These are phyloP conservation scores for Psophia crepitans DNA, from an alignment of 2,113 vertebrate species.

Conservation along the genomic window DNA sequence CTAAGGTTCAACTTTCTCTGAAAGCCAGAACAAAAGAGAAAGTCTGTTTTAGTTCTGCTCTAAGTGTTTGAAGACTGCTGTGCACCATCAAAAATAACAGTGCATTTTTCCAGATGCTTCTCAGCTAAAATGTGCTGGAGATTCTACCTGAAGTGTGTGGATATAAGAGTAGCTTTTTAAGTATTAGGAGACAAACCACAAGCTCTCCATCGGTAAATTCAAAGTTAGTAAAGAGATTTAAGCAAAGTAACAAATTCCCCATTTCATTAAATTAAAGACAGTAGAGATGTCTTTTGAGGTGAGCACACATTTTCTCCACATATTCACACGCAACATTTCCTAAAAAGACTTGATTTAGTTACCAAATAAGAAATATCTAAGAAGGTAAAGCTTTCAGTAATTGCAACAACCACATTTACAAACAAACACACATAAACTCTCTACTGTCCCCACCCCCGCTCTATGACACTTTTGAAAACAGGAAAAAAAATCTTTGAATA, in stretches of 20 bases:
- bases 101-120: not conserved
- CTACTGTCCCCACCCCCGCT: fast-evolving
- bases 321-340: not conserved
- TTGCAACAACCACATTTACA: not conserved
- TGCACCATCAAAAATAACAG: not conserved
- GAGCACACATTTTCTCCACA: not conserved
- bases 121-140: not conserved
- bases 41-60: not conserved
- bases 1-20: not conserved
- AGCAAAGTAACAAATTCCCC: not conserved
- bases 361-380: not conserved
- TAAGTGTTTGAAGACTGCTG: not conserved
- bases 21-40: not conserved
- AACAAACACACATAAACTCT: not conserved
- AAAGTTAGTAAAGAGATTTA: not conserved
- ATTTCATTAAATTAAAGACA: not conserved
- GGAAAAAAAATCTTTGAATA: not conserved
- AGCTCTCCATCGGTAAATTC: not conserved
- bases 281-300: not conserved
- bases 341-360: not conserved
- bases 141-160: not conserved
- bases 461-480: not conserved
- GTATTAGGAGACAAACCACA: not conserved
- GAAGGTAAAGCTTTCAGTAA: not conserved
- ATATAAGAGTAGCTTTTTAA: not conserved